A percentile compares a stretch with the other conserved stretches of the same genome.
Evolutionary conservation across 2,113 vertebrate genomes (phyloP).

Genomic region (Dipodomys ordii): DNA sequence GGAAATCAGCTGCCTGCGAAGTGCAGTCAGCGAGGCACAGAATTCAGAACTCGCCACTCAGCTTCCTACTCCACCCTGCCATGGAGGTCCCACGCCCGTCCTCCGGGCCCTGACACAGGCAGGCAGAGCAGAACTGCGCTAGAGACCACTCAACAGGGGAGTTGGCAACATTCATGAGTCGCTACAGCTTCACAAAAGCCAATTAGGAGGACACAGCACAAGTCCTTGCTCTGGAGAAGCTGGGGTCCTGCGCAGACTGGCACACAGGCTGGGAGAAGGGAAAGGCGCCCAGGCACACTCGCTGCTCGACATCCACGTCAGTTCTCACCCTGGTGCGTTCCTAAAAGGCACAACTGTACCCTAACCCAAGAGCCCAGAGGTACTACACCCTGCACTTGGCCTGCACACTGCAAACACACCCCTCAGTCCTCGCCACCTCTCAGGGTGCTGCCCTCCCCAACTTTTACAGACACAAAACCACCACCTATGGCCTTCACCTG

Average conservation of each 20-base stretch:
- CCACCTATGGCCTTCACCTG: neutral
- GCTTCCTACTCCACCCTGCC: neutral
- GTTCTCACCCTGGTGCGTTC: neutral
- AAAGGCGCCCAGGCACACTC: neutral
- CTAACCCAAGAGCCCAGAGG: rapidly evolving
- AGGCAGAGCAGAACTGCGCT: too few species aligned
- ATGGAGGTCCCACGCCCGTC: rapidly evolving
- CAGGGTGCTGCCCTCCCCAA: neutral
- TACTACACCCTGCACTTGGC: rapidly evolving
- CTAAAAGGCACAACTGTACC: neutral
- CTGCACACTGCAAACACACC: rapidly evolving
- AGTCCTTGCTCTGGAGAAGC: neutral
- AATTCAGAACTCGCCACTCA: neutral
- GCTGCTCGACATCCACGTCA: neutral
- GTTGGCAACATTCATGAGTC: too few species aligned
- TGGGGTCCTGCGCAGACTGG: neutral
- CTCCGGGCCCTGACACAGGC: neutral
- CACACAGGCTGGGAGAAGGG: neutral
- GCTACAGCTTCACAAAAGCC: neutral
- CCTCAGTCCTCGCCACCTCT: rapidly evolving
- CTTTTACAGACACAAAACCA: neutral
- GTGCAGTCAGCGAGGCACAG: neutral
- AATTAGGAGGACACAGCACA: neutral
- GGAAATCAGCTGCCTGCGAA: neutral
- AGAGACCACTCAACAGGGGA: too few species aligned